Percentiles rank a stretch among this genome's conserved stretches.
Evolutionary conservation across 2,797 vertebrate genomes (phyloP).

Genomic region (Tapera naevia): DNA sequence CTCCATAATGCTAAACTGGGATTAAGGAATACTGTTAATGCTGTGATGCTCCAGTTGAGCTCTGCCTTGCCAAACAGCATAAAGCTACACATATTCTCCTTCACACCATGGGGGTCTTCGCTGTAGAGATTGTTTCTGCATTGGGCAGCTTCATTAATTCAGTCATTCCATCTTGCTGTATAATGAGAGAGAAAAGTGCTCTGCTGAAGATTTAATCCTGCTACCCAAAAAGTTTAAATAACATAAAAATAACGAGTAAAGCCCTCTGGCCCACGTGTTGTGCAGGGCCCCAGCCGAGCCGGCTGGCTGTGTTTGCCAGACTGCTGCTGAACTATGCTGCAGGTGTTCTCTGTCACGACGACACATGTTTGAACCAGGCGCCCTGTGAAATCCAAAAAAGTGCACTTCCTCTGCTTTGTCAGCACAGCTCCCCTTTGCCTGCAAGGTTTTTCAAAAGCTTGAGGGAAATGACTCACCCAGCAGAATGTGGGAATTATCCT

Average conservation of each 20-base stretch:
- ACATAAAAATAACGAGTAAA: neutral
- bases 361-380: conserved; percentile 61
- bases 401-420: conserved; percentile 69
- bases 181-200: conserved; percentile 12
- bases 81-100: neutral
- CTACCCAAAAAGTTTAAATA: conserved; percentile 15
- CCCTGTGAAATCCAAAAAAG: conserved; percentile 48
- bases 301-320: neutral
- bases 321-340: conserved; percentile 24
- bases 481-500: conserved; percentile 75
- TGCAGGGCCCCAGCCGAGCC: neutral
- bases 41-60: conserved; percentile 32
- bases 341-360: conserved; percentile 70
- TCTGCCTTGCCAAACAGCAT: neutral
- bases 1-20: conserved; percentile 3
- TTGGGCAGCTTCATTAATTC: conserved; percentile 68
- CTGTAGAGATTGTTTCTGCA: neutral
- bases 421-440: conserved; percentile 65
- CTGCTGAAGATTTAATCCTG: conserved; percentile 19
- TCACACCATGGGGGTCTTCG: neutral
- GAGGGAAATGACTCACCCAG: conserved; percentile 75
- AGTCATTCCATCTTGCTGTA: conserved; percentile 1
- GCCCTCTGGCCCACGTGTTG: neutral
- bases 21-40: neutral
- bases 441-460: conserved; percentile 63